phyloP scores from a whole-genome alignment of 2,113 vertebrate species.

The Chaetodon trifascialis region DNA sequence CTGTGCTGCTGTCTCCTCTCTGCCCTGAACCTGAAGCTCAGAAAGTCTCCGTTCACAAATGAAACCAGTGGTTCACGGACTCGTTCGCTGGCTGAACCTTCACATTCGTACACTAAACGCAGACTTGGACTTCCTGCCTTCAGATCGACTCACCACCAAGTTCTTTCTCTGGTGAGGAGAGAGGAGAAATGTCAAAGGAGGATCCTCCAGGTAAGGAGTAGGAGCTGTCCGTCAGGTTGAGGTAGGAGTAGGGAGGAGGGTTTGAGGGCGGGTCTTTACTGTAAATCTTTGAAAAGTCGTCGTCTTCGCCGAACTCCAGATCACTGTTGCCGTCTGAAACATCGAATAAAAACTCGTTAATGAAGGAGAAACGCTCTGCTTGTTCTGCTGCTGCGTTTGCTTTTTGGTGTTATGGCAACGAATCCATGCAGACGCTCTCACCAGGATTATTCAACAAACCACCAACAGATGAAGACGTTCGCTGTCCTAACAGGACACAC shows the following conservation, averaged over 20 bases:
- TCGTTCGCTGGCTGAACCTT: too few relatives aligned
- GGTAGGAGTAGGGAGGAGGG: conserved; percentile 54
- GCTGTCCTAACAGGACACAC: too few relatives aligned
- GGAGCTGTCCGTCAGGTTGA: conserved; percentile 38
- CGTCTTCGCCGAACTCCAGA: conserved; percentile 35
- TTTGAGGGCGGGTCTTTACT: not conserved
- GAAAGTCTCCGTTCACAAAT: too few relatives aligned
- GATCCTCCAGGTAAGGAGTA: conserved; percentile 24
- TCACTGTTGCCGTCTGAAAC: conserved; percentile 62
- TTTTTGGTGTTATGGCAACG: too few relatives aligned
- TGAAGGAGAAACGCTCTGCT: not conserved
- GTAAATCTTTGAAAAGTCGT: conserved; percentile 9
- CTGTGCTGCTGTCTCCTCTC: too few relatives aligned
- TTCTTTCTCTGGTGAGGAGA: conserved; percentile 75
- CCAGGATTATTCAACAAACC: too few relatives aligned
- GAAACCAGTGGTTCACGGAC: too few relatives aligned
- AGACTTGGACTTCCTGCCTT: not conserved
- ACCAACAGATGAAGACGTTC: too few relatives aligned
- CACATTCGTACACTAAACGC: not conserved
- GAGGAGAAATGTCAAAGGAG: conserved; percentile 62
- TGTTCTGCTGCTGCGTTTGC: too few relatives aligned
- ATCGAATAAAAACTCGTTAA: not conserved
- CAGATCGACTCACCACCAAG: conserved; percentile 33
- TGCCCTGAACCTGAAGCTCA: too few relatives aligned
- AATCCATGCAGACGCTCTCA: too few relatives aligned